These are phyloP conservation scores for Styela plicata DNA, from an alignment of 23 tunicate species.

Conservation along the genomic window DNA sequence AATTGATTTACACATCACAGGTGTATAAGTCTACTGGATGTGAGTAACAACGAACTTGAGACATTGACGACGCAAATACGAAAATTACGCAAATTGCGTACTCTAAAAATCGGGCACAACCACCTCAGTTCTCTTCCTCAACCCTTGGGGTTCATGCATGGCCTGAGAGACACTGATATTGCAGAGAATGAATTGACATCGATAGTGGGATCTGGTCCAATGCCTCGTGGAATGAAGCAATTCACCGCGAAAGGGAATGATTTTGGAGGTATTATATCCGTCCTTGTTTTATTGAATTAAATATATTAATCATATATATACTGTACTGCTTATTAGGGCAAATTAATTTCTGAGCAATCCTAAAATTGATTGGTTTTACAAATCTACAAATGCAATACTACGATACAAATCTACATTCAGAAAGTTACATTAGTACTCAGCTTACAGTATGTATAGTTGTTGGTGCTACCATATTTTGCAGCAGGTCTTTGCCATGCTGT, in stretches of 20 bases:
- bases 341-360: too few species aligned
- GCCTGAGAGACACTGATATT: conserved; percentile 59
- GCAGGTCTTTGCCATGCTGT: too few species aligned
- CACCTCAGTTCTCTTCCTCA: conserved; percentile 68
- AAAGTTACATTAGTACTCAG: too few species aligned
- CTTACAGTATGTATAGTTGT: too few species aligned
- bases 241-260: conserved; percentile 74
- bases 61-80: conserved; percentile 58
- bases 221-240: conserved; percentile 67
- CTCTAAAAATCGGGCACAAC: conserved; percentile 60
- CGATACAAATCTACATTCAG: too few species aligned
- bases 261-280: conserved; percentile 63
- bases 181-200: conserved; percentile 59
- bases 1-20: too few species aligned
- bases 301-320: too few species aligned
- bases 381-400: too few species aligned
- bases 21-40: conserved; percentile 49
- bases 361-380: too few species aligned
- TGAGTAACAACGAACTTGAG: conserved; percentile 78
- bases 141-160: conserved; percentile 78
- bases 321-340: too few species aligned
- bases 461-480: too few species aligned
- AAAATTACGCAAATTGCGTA: conserved; percentile 47
- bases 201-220: conserved; percentile 43
- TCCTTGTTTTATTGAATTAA: too few species aligned